Conservation (phyloP, 2,888 invertebrate genomes). For the Stegana nigrithorax region DNA sequence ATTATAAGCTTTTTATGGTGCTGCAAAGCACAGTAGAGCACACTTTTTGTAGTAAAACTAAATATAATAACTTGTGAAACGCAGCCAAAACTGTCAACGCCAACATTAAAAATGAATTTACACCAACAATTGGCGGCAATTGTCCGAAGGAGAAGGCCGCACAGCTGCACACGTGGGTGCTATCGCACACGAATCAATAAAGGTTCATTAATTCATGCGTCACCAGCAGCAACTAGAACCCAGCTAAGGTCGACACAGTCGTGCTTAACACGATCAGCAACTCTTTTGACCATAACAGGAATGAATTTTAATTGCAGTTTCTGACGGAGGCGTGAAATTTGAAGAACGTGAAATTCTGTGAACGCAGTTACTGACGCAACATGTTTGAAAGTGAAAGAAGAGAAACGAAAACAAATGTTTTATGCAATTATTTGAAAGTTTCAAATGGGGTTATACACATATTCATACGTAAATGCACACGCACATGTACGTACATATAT, state of each 20-base stretch:
- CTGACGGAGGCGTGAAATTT: conserved; percentile 22
- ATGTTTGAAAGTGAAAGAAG: too few species aligned
- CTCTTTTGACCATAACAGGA: not conserved
- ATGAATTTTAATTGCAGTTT: conserved; percentile 28
- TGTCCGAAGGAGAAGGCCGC: not conserved
- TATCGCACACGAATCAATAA: not conserved
- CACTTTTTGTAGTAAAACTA: not conserved
- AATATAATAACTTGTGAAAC: not conserved
- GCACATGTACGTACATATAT: too few species aligned
- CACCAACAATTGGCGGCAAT: not conserved
- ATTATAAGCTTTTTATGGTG: not conserved
- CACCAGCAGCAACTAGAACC: conserved; percentile 4
- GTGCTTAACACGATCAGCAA: not conserved
- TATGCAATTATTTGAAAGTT: too few species aligned
- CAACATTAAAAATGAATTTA: not conserved
- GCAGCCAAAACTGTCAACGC: not conserved
- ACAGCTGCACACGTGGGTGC: not conserved
- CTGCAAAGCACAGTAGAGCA: too few species aligned
- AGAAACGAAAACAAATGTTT: too few species aligned
- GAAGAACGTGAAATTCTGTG: too few species aligned
- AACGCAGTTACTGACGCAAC: too few species aligned
- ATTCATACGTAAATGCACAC: too few species aligned
- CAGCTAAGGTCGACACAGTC: conserved; percentile 47
- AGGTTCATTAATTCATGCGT: conserved; percentile 25
- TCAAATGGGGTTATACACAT: too few species aligned